Base-by-base conservation (phyloP, 2,797 vertebrate genomes). In the Sylvia borin region DNA sequence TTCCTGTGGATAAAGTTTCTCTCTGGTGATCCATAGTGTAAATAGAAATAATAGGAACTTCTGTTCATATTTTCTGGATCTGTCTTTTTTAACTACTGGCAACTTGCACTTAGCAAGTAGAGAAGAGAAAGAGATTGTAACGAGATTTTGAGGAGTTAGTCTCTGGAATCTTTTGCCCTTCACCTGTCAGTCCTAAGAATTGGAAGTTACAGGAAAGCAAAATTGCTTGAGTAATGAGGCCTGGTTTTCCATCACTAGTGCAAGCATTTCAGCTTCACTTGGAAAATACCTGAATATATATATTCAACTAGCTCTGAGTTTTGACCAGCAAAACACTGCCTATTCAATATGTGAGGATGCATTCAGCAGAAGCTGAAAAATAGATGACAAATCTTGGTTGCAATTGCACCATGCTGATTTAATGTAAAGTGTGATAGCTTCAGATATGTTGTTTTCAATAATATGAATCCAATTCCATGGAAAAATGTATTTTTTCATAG, bases 401-500 rank as follows among this genome's bases (percentile, higher is more conserved):
- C 53, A 72, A 20, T 77, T 87, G 51, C 3, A 2, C 53, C 45
- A 62, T 67, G 31, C 38, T 77, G 61, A 92, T 93, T 92, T 88
- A 88, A 91, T 94, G 66, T 53, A 34, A 79, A 95, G 31, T 50
- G 19, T 40, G 70, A 79, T 90, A 57, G 42, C 24, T 94, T 93
- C 87, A 88, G 51, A 54, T 78, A 90, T 9, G 34, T 73, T 73
- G 36, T 88, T 93, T 92, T 91, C 70, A 88, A 81, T 53, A 70
- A n/a, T 31, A 66, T 16, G 11, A 42, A 79, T 81, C 78, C 65
- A 70, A 29, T 78, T 91, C 61, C 50, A 38, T 29, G 75, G 67
- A 91, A 88, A 29, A 55, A 60, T 0, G 51, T 77, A 82, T 93
- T 94, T 95, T 85, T 96, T 95, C 80, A 83, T 55, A 83, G 50